phyloP scores from a whole-genome alignment of 2,113 vertebrate species.

The Aramus guarauna region DNA sequence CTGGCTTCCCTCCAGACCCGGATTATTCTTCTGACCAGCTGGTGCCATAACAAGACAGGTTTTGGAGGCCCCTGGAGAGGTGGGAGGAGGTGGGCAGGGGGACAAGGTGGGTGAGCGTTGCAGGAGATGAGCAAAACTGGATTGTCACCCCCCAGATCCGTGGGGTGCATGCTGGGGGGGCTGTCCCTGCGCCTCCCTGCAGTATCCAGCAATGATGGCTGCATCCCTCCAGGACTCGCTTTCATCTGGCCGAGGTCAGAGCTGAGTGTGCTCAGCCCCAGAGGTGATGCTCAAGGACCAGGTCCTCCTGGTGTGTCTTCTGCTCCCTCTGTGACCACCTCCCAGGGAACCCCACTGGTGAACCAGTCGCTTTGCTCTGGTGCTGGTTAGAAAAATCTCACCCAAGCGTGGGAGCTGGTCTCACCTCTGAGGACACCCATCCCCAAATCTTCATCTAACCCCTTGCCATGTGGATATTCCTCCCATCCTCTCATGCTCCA shows the following conservation, averaged over 20 bases:
- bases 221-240: neutral
- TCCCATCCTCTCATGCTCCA: neutral
- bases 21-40: slow-evolving; percentile 59
- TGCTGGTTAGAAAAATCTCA: neutral
- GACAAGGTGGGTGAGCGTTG: neutral
- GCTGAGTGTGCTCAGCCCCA: neutral
- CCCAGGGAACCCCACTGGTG: neutral
- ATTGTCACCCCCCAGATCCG: neutral
- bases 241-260: accelerated
- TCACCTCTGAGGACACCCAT: neutral
- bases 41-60: neutral
- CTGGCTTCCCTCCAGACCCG: slow-evolving; percentile 49
- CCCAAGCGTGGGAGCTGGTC: neutral
- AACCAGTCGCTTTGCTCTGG: neutral
- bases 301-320: neutral
- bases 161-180: neutral
- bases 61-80: neutral
- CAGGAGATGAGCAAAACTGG: neutral
- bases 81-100: neutral
- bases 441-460: neutral
- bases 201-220: neutral
- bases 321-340: neutral
- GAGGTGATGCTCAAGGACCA: neutral
- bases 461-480: accelerated
- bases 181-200: accelerated